Evolutionary conservation across 2,888 invertebrate genomes (phyloP).

Genomic region (Coremacera marginata): DNA sequence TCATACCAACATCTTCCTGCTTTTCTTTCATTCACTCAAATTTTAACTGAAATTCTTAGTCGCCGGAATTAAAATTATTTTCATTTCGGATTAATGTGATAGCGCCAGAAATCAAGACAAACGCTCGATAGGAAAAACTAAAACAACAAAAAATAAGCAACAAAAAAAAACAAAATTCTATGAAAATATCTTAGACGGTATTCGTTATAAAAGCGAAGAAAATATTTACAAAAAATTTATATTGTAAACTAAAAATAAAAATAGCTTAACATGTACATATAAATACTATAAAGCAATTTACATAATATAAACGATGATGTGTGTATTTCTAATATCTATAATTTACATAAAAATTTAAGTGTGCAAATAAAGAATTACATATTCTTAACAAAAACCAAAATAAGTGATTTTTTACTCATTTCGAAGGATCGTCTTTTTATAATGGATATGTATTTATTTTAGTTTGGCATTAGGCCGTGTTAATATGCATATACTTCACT

Average conservation of each 20-base stretch:
- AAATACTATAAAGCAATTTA: slow-evolving; percentile 44
- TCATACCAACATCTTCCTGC: neutral
- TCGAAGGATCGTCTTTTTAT: no score
- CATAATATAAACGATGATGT: slow-evolving; percentile 49
- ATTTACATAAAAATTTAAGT: slow-evolving; percentile 60
- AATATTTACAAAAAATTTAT: slow-evolving; percentile 38
- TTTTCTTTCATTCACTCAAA: slow-evolving; percentile 30
- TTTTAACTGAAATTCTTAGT: slow-evolving; percentile 50
- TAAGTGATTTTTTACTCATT: neutral
- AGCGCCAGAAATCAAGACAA: slow-evolving; percentile 54
- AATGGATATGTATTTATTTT: no score
- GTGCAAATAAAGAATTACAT: slow-evolving; percentile 68
- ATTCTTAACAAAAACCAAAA: slow-evolving; percentile 61
- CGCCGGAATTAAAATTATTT: slow-evolving; percentile 59
- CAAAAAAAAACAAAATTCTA: neutral
- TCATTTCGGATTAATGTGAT: slow-evolving; percentile 68
- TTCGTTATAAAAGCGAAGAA: slow-evolving; percentile 40
- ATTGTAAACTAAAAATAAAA: slow-evolving; percentile 51
- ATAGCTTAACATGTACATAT: neutral
- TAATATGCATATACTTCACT: no score
- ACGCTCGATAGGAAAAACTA: slow-evolving; percentile 43
- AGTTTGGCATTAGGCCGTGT: no score
- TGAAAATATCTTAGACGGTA: slow-evolving; percentile 4
- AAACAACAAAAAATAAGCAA: no score
- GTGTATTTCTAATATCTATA: slow-evolving; percentile 51